A percentile compares a stretch with the other conserved stretches of the same genome.
phyloP scores from a whole-genome alignment of 2,888 invertebrate species.

The Macaria notata region DNA sequence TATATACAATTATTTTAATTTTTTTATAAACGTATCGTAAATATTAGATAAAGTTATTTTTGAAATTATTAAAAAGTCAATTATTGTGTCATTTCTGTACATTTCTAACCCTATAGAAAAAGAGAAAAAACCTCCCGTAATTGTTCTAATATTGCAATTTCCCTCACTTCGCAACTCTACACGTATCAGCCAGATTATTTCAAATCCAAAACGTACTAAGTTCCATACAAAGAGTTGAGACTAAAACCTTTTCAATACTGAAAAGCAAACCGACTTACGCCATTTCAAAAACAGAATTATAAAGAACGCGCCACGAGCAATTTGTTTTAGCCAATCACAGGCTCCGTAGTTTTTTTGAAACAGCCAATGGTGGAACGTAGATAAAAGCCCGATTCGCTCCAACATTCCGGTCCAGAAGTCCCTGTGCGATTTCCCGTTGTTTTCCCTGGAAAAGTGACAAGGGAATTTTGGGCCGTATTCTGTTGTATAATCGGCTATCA shows the following conservation, averaged over 20 bases:
- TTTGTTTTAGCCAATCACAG: slow-evolving; percentile 82
- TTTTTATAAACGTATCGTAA: no score
- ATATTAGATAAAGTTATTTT: no score
- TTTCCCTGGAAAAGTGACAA: slow-evolving; percentile 55
- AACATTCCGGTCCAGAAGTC: slow-evolving; percentile 54
- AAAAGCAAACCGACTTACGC: slow-evolving; percentile 45
- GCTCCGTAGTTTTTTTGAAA: slow-evolving; percentile 72
- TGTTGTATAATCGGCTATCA: slow-evolving; percentile 82
- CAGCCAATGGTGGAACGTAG: slow-evolving; percentile 77
- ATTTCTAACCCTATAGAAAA: slow-evolving; percentile 36
- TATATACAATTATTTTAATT: no score
- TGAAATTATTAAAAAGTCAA: no score
- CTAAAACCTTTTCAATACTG: slow-evolving; percentile 44
- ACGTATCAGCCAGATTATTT: slow-evolving; percentile 32
- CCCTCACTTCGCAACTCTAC: slow-evolving; percentile 37
- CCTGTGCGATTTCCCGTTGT: slow-evolving; percentile 51
- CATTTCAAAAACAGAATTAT: slow-evolving; percentile 61
- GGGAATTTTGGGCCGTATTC: slow-evolving; percentile 68
- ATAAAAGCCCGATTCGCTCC: slow-evolving; percentile 69
- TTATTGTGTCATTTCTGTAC: slow-evolving; percentile 32
- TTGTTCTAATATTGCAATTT: slow-evolving; percentile 67
- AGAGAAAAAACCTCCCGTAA: slow-evolving; percentile 57
- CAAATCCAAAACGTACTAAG: slow-evolving; percentile 39
- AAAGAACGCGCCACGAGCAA: slow-evolving; percentile 76
- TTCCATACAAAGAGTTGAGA: slow-evolving; percentile 18